These are phyloP conservation scores for Amblyraja radiata DNA, from an alignment of 2,797 vertebrate species.

Conservation along the genomic window DNA sequence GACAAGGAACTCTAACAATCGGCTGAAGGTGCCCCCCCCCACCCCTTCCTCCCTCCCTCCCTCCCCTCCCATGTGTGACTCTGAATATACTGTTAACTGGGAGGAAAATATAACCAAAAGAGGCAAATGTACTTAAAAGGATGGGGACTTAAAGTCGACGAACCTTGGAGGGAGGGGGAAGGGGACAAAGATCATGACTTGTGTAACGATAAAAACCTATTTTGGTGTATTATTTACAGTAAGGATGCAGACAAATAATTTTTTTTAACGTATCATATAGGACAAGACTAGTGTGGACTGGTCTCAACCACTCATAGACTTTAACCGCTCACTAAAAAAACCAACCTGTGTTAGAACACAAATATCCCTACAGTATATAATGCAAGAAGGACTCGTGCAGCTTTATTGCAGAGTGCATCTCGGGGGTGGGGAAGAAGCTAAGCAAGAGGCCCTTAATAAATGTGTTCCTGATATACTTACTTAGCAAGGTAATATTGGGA, in stretches of 20 bases:
- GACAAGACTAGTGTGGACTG: slow-evolving; percentile 6
- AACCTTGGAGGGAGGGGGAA: neutral
- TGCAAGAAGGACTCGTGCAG: slow-evolving; percentile 21
- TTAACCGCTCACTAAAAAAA: slow-evolving; percentile 15
- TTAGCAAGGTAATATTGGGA: neutral
- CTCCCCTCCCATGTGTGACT: neutral
- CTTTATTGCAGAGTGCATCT: neutral
- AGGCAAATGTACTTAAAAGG: neutral
- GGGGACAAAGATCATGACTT: slow-evolving; percentile 5
- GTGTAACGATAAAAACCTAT: neutral
- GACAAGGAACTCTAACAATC: neutral
- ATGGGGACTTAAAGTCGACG: slow-evolving; percentile 6
- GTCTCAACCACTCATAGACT: slow-evolving; percentile 26
- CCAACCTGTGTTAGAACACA: neutral
- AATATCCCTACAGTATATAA: slow-evolving; percentile 28
- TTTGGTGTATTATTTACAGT: slow-evolving; percentile 38
- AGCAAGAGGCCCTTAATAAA: neutral
- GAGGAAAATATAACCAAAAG: slow-evolving; percentile 28
- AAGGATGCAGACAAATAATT: slow-evolving; percentile 28
- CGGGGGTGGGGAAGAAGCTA: neutral
- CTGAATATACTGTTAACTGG: slow-evolving; percentile 28
- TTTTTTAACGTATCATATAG: slow-evolving; percentile 19
- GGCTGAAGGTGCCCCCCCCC: neutral
- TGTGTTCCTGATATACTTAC: slow-evolving; percentile 29
- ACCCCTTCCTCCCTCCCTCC: too few relatives aligned